These are phyloP conservation scores for Colossoma macropomum DNA, from an alignment of 2,113 vertebrate species.

Conservation along the genomic window DNA sequence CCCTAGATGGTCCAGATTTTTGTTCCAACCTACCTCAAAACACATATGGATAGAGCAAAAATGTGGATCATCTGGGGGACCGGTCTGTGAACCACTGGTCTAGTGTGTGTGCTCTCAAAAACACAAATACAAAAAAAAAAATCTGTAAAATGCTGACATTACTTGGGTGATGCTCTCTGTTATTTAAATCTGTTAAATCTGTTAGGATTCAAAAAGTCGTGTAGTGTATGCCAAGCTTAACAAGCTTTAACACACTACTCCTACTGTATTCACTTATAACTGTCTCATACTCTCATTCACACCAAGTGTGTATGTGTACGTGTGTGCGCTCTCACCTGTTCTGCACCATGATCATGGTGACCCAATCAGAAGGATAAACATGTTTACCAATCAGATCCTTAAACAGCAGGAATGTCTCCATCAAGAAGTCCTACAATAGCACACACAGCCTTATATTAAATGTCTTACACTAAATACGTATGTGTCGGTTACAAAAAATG, in stretches of 20 bases:
- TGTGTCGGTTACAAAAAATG: background rate
- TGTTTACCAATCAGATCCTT: slow-evolving; percentile 95
- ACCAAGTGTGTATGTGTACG: background rate
- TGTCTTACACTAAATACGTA: background rate
- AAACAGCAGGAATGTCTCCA: slow-evolving; percentile 97
- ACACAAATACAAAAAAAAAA: no score
- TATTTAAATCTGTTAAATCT: no score
- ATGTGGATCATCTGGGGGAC: no score
- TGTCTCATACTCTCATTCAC: background rate
- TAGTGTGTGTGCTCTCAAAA: no score
- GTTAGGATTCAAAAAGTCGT: no score
- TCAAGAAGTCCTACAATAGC: slow-evolving; percentile 89
- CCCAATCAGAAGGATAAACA: slow-evolving; percentile 95
- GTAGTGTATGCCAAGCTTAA: no score
- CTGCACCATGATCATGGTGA: slow-evolving; percentile 99
- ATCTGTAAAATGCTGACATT: no score
- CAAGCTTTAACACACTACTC: background rate
- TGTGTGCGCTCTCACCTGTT: slow-evolving; percentile 84
- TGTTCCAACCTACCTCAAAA: no score
- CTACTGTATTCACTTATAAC: background rate
- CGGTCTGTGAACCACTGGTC: no score
- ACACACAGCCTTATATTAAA: background rate
- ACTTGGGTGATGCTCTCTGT: no score
- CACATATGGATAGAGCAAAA: no score
- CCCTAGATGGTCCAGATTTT: no score